These are phyloP conservation scores for Pammene fasciana DNA, from an alignment of 2,888 invertebrate genomes.

Conservation along the genomic window DNA sequence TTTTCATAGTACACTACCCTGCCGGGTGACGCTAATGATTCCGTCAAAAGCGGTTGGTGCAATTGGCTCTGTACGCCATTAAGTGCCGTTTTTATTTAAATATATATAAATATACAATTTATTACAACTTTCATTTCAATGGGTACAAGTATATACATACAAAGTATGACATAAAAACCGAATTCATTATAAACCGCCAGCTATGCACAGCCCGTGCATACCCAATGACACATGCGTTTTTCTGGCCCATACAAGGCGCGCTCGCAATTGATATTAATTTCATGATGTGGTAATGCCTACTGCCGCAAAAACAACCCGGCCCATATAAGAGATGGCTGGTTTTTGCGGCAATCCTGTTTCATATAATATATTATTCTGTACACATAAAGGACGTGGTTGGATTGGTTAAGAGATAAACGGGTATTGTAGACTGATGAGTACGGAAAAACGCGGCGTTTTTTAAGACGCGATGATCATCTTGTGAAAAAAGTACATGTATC, in stretches of 20 bases:
- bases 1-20: too few species aligned
- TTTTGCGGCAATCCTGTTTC: conserved; percentile 54
- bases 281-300: conserved; percentile 59
- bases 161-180: conserved; percentile 28
- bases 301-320: conserved; percentile 56
- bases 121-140: too few species aligned
- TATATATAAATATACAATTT: too few species aligned
- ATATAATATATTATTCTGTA: conserved; percentile 48
- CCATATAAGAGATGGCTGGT: conserved; percentile 48
- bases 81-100: too few species aligned
- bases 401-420: conserved; percentile 20
- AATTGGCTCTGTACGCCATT: too few species aligned
- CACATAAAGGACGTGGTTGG: conserved; percentile 44
- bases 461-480: not conserved
- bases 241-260: conserved; percentile 56
- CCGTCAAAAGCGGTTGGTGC: too few species aligned
- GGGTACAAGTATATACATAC: not conserved
- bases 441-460: not conserved
- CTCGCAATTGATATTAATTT: conserved; percentile 76
- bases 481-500: too few species aligned
- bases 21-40: too few species aligned
- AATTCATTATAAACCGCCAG: conserved; percentile 39
- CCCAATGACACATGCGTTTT: conserved; percentile 47
- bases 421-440: not conserved
- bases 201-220: conserved; percentile 48